Evolutionary conservation across 2,888 invertebrate genomes (phyloP), one percentile per base, ranked within the genome.

Genomic region (Colostygia pectinataria): DNA sequence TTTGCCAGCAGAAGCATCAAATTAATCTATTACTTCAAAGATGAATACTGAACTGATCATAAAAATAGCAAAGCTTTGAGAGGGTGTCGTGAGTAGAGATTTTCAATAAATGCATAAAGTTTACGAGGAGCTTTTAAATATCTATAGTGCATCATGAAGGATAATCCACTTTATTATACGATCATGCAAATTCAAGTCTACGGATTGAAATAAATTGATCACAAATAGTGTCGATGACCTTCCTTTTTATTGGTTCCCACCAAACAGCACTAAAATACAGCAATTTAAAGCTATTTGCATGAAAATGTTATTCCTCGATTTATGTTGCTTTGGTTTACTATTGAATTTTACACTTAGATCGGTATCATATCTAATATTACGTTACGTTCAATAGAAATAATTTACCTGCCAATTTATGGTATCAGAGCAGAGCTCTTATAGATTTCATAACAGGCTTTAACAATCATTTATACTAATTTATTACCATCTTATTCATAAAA

Each of bases 121-220:
- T 78, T 77, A 77, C 63, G 71, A 69, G 62, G 62, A 63, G 57
- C 63, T 71, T 68, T 62, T 66, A 72, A 75, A 77, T 77, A 80
- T 78, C 76, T 78, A 77, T 74, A 74, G 74, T 74, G 73, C 73
- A 79, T 82, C 70, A 75, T 71, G 66, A 67, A 56, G 73, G 76
- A 80, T 83, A 79, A 83, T 83, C 77, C 72, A 68, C 57, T 79
- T 76, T 63, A 65, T 54, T 71, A 70, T 67, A 71, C 68, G 71
- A 72, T 74, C 64, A 74, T 77, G 76, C 71, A 74, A 78, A 79
- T 80, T 66, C 64, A 60, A 72, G 74, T 78, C 72, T 78, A 69
- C 65, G 67, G 73, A 78, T 77, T 74, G 65, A 77, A 74, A 76
- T 78, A 72, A 73, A 81, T 71, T 66, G 64, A 57, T 63, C 59